Conservation (phyloP, 2,888 invertebrate species). For the Leucophenga montana region DNA sequence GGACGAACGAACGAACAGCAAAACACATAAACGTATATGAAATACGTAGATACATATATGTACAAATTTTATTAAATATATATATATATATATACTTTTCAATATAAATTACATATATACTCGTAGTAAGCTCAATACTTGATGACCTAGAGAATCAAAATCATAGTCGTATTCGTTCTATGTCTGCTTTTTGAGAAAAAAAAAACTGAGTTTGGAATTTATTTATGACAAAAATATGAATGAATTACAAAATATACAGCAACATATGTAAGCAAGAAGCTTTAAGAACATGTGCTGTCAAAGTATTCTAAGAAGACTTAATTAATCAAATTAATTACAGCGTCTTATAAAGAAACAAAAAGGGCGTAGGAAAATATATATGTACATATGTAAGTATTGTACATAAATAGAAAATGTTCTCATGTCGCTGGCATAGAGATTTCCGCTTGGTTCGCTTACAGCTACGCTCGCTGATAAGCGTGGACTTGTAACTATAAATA, state of each 20-base stretch:
- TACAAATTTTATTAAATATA: background rate
- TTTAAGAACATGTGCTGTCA: too few relatives aligned
- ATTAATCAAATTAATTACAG: slow-evolving; percentile 5
- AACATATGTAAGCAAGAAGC: too few relatives aligned
- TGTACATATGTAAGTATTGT: slow-evolving; percentile 20
- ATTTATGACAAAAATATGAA: slow-evolving; percentile 5
- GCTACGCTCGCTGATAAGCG: too few relatives aligned
- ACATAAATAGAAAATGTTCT: background rate
- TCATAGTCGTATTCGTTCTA: too few relatives aligned
- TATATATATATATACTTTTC: slow-evolving; percentile 12
- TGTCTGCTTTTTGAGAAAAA: too few relatives aligned
- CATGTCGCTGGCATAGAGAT: slow-evolving; percentile 6
- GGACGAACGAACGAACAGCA: background rate
- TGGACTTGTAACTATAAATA: too few relatives aligned
- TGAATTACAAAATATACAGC: background rate
- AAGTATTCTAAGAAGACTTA: background rate
- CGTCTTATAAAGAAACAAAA: too few relatives aligned
- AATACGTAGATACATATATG: slow-evolving; percentile 23
- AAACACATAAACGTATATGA: slow-evolving; percentile 6
- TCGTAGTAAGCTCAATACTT: background rate
- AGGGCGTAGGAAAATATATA: background rate
- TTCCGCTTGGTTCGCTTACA: too few relatives aligned
- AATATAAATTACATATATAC: slow-evolving; percentile 15
- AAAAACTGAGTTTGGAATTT: background rate
- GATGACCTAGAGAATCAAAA: background rate